Percentiles rank a stretch among this genome's conserved stretches.
Conservation (phyloP, 2,888 invertebrate species). For the Cloeon dipterum region DNA sequence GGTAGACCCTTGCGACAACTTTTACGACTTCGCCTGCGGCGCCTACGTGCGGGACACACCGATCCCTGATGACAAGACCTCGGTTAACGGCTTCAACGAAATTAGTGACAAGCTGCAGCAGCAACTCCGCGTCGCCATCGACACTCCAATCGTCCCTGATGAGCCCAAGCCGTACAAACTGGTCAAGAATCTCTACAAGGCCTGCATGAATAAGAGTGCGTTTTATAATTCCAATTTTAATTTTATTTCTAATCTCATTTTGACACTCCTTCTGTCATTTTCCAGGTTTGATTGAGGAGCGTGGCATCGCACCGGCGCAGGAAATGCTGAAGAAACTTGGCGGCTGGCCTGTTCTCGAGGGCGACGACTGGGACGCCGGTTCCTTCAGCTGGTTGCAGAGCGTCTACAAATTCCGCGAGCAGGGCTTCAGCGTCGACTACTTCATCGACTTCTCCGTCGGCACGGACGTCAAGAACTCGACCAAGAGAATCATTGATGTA, state of each 20-base stretch:
- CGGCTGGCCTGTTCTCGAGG: slow-evolving; percentile 83
- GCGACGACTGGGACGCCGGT: slow-evolving; percentile 41
- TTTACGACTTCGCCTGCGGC: slow-evolving; percentile 60
- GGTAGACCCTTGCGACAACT: slow-evolving; percentile 61
- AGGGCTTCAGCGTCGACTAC: slow-evolving; percentile 74
- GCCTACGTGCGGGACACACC: slow-evolving; percentile 42
- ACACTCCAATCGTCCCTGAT: slow-evolving; percentile 30
- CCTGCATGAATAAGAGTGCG: slow-evolving; percentile 78
- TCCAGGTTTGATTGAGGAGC: slow-evolving; percentile 60
- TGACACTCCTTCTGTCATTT: not conserved
- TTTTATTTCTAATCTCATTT: not conserved
- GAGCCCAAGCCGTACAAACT: slow-evolving; percentile 49
- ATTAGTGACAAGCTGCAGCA: slow-evolving; percentile 52
- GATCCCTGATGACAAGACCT: slow-evolving; percentile 63
- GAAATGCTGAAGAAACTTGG: slow-evolving; percentile 54
- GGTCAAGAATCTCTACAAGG: slow-evolving; percentile 59
- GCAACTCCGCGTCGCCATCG: slow-evolving; percentile 43
- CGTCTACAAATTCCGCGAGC: slow-evolving; percentile 53
- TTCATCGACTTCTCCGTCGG: slow-evolving; percentile 77
- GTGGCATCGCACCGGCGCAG: slow-evolving; percentile 48
- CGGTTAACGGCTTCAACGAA: slow-evolving; percentile 36
- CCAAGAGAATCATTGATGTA: slow-evolving; percentile 64
- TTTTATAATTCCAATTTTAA: too few species aligned
- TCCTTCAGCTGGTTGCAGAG: slow-evolving; percentile 61
- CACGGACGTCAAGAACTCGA: slow-evolving; percentile 74